Conservation (phyloP, 2,888 invertebrate species). For the Venusia cambrica region DNA sequence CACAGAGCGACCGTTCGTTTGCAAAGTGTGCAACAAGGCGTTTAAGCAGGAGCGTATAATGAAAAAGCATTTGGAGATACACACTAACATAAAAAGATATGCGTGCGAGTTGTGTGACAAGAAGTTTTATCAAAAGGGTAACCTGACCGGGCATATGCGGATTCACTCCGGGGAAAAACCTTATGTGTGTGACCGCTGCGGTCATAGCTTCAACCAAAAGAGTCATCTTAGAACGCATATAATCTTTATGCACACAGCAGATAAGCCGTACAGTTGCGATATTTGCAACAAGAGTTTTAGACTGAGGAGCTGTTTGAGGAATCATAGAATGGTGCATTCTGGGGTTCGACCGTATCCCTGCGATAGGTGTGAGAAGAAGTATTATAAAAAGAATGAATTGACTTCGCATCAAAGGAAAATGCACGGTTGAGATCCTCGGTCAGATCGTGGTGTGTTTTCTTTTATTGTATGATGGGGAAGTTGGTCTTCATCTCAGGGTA, state of each 20-base stretch:
- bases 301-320: conserved; percentile 9
- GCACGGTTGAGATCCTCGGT: conserved; percentile 9
- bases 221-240: conserved; percentile 8
- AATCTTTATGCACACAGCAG: conserved; percentile 31
- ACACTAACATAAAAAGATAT: conserved; percentile 6
- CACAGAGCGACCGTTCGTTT: conserved; percentile 12
- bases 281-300: conserved; percentile 34
- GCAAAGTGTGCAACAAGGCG: conserved; percentile 10
- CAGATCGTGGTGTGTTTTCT: too few species aligned
- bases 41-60: conserved; percentile 13
- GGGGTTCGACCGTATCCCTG: conserved; percentile 9
- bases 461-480: too few species aligned
- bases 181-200: conserved; percentile 13
- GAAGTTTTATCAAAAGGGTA: neutral
- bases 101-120: conserved; percentile 13
- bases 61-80: conserved; percentile 15
- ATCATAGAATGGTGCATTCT: conserved; percentile 11
- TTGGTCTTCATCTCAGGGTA: too few species aligned
- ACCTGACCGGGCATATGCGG: conserved; percentile 4
- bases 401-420: conserved; percentile 10
- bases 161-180: conserved; percentile 11
- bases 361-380: conserved; percentile 10
- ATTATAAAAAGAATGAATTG: conserved; percentile 11
- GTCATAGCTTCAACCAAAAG: conserved; percentile 10
- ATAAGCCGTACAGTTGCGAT: conserved; percentile 34